These are phyloP conservation scores for Euleptes europaea DNA, from an alignment of 2,113 vertebrate species.

Conservation along the genomic window DNA sequence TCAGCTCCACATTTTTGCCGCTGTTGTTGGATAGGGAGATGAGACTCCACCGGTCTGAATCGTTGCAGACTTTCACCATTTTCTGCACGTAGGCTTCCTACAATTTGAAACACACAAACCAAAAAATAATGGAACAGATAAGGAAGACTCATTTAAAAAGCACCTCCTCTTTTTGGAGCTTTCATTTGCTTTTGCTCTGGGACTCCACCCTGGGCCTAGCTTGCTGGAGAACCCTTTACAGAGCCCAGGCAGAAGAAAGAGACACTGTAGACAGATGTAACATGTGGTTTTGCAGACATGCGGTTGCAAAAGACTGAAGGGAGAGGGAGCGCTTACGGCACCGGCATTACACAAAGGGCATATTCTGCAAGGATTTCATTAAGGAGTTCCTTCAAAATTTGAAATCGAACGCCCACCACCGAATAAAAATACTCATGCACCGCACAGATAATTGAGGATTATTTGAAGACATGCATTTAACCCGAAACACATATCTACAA, in stretches of 20 bases:
- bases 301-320: neutral
- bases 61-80: slow-evolving; percentile 99
- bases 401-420: neutral
- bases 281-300: slow-evolving; percentile 6
- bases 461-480: neutral
- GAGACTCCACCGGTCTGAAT: slow-evolving; percentile 98
- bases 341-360: neutral
- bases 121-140: slow-evolving; percentile 54
- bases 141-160: slow-evolving; percentile 35
- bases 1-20: slow-evolving; percentile 98
- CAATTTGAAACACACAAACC: slow-evolving; percentile 59
- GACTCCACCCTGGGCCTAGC: neutral
- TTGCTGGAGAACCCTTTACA: slow-evolving; percentile 28
- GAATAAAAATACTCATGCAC: neutral
- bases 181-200: slow-evolving; percentile 12
- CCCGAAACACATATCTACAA: neutral
- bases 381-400: neutral
- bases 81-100: slow-evolving; percentile 99
- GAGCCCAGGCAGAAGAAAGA: slow-evolving; percentile 43
- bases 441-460: too few relatives aligned
- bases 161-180: neutral
- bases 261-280: slow-evolving; percentile 41
- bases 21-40: slow-evolving; percentile 98
- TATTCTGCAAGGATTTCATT: slow-evolving; percentile 12
- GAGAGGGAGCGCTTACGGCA: neutral